Evolutionary conservation across 2,888 invertebrate genomes (phyloP).

Genomic region (Creontiades dilutus): DNA sequence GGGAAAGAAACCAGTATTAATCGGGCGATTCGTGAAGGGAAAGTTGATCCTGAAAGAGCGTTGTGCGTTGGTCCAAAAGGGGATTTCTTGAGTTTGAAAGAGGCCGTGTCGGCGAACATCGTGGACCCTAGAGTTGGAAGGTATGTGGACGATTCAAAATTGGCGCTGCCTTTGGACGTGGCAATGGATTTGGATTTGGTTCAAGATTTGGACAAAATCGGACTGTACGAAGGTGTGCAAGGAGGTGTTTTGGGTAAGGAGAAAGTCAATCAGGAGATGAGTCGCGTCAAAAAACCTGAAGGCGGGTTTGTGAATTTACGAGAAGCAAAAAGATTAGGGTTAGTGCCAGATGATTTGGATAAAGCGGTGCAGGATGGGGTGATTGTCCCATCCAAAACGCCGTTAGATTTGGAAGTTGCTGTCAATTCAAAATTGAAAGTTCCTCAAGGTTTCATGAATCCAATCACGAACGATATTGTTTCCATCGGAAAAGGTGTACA

Average conservation of each 20-base stretch:
- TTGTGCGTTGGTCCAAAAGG: conserved; percentile 54
- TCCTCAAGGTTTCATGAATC: conserved; percentile 90
- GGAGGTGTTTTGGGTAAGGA: conserved; percentile 82
- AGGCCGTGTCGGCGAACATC: conserved; percentile 57
- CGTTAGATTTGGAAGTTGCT: conserved; percentile 86
- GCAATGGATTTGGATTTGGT: conserved; percentile 89
- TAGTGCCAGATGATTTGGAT: conserved; percentile 82
- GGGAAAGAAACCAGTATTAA: conserved; percentile 87
- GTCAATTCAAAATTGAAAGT: conserved; percentile 88
- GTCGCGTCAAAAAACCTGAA: conserved; percentile 86
- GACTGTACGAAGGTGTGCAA: conserved; percentile 85
- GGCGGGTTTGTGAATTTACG: conserved; percentile 86
- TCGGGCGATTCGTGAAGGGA: conserved; percentile 63
- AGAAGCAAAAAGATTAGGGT: conserved; percentile 85
- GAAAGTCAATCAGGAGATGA: conserved; percentile 84
- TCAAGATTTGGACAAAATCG: conserved; percentile 88
- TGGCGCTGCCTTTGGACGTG: conserved; percentile 89
- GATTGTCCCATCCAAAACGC: conserved; percentile 83
- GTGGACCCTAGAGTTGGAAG: conserved; percentile 84
- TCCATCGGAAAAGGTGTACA: conserved; percentile 87
- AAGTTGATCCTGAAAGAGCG: conserved; percentile 59
- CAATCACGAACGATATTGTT: conserved; percentile 85
- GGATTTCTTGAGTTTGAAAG: conserved; percentile 57
- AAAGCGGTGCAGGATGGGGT: conserved; percentile 54
- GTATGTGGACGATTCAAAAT: conserved; percentile 93